These are phyloP conservation scores for Isotomurus palustris DNA, from an alignment of 2,888 invertebrate species.

Conservation along the genomic window DNA sequence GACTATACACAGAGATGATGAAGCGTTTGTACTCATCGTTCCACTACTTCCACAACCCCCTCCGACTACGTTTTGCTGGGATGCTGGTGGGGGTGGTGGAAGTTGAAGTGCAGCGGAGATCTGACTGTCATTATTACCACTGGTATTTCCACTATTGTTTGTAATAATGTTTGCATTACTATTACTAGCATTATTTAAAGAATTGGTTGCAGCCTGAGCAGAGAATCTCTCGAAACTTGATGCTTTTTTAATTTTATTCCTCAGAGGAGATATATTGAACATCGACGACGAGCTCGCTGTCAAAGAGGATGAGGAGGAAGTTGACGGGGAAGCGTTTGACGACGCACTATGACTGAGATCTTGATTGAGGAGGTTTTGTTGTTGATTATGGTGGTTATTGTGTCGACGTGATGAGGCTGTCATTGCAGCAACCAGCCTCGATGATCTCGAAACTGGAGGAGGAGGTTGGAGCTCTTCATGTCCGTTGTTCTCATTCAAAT, in stretches of 20 bases:
- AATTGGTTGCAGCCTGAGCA: constrained; percentile 28
- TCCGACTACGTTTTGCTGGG: constrained; percentile 12
- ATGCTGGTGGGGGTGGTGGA: neutral
- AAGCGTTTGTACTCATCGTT: constrained; percentile 5
- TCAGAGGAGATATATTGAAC: constrained; percentile 30
- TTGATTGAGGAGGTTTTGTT: neutral
- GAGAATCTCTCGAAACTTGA: constrained; percentile 46
- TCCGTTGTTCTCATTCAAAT: neutral
- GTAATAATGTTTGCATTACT: constrained; percentile 1
- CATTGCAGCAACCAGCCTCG: too few species aligned
- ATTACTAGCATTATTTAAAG: too few species aligned
- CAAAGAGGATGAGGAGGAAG: neutral
- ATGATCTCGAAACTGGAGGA: neutral
- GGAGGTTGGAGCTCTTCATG: neutral
- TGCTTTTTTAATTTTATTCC: constrained; percentile 46
- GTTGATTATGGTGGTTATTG: too few species aligned
- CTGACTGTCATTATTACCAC: constrained; percentile 9
- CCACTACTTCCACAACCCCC: constrained; percentile 14
- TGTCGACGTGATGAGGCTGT: too few species aligned
- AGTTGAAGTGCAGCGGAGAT: neutral
- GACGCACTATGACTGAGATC: constrained; percentile 4
- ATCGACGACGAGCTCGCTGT: constrained; percentile 4
- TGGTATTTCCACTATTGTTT: constrained; percentile 6
- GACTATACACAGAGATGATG: constrained; percentile 6
- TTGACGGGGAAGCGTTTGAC: neutral